Evolutionary conservation across 2,888 invertebrate genomes (phyloP).

Genomic region (Apamea monoglypha): DNA sequence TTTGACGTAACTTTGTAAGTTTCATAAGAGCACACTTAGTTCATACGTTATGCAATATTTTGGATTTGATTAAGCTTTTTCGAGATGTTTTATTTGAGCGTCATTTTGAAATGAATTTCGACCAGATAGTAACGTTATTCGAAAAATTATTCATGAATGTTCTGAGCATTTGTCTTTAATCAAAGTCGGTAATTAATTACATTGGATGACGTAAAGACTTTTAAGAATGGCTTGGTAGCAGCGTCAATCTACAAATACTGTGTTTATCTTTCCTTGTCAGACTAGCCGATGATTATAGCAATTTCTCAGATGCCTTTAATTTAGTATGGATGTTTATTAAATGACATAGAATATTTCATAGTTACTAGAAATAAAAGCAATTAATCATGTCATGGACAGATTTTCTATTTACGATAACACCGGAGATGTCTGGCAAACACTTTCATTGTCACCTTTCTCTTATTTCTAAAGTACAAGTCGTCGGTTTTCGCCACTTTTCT

Average conservation of each 20-base stretch:
- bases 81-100: not conserved
- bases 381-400: slow-evolving; percentile 35
- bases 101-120: not conserved
- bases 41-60: not conserved
- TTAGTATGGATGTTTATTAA: not conserved
- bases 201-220: too few relatives aligned
- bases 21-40: not conserved
- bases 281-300: not conserved
- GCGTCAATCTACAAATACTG: not conserved
- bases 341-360: not conserved
- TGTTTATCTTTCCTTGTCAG: not conserved
- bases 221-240: not conserved
- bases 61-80: not conserved
- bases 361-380: slow-evolving; percentile 26
- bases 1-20: not conserved
- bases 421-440: slow-evolving; percentile 57
- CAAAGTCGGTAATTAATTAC: not conserved
- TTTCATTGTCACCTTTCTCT: slow-evolving; percentile 73
- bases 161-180: not conserved
- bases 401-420: slow-evolving; percentile 59
- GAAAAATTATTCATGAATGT: not conserved
- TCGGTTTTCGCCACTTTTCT: slow-evolving; percentile 53
- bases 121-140: not conserved
- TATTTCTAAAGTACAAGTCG: slow-evolving; percentile 35
- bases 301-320: not conserved